A percentile compares a stretch with the other conserved stretches of the same genome.
Conservation (phyloP, 2,797 vertebrate species). For the Echeneis naucrates region DNA sequence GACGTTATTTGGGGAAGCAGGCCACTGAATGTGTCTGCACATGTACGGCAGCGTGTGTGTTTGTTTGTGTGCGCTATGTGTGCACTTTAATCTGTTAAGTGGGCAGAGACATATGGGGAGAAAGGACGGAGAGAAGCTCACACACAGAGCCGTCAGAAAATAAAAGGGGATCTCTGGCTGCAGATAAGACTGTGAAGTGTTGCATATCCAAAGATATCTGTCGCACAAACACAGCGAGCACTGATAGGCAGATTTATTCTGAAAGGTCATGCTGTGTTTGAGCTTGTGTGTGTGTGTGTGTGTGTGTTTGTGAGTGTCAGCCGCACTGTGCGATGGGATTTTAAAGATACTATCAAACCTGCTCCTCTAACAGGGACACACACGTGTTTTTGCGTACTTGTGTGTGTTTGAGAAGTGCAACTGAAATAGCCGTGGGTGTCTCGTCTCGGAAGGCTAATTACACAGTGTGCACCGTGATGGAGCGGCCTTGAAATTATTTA, state of each 20-base stretch:
- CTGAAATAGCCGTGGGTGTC: slow-evolving; percentile 12
- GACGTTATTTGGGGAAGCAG: slow-evolving; percentile 54
- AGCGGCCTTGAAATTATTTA: slow-evolving; percentile 58
- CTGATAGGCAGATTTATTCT: slow-evolving; percentile 62
- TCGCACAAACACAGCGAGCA: slow-evolving; percentile 60
- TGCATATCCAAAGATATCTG: slow-evolving; percentile 66
- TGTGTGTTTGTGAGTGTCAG: too few relatives aligned
- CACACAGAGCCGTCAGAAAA: slow-evolving; percentile 62
- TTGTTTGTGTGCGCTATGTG: slow-evolving; percentile 14
- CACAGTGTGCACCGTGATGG: slow-evolving; percentile 45
- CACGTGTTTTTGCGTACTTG: background rate
- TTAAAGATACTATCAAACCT: slow-evolving; percentile 51
- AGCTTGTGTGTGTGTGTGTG: slow-evolving; percentile 32
- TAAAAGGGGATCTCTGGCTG: slow-evolving; percentile 60
- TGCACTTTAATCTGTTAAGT: slow-evolving; percentile 74
- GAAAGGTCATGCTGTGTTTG: slow-evolving; percentile 65
- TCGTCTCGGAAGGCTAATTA: slow-evolving; percentile 60
- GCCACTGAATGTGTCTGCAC: slow-evolving; percentile 35
- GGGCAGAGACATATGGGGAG: slow-evolving; percentile 61
- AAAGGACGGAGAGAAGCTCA: slow-evolving; percentile 38
- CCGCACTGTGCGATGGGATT: slow-evolving; percentile 28
- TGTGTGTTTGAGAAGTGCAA: background rate
- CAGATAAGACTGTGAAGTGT: slow-evolving; percentile 71
- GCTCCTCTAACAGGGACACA: slow-evolving; percentile 19
- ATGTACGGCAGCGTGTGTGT: slow-evolving; percentile 2